A percentile compares a stretch with the other conserved stretches of the same genome.
Evolutionary conservation across 2,888 invertebrate genomes (phyloP).

Genomic region (Spialia ferax): DNA sequence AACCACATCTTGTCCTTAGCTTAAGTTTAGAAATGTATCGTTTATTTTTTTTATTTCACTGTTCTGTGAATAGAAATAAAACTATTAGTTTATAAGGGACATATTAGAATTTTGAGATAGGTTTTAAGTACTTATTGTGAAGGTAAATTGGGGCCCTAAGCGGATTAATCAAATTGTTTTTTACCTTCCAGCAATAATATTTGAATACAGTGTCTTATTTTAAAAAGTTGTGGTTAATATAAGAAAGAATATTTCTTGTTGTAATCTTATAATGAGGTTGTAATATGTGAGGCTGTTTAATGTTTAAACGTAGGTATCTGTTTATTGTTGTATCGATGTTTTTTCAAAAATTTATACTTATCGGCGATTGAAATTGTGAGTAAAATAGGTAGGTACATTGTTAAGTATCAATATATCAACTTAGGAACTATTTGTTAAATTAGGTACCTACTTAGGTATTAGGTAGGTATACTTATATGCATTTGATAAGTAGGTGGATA

Average conservation of each 20-base stretch:
- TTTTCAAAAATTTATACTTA: constrained; percentile 7
- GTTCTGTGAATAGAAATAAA: not conserved
- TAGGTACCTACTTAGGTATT: no score
- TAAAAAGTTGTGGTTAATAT: constrained; percentile 72
- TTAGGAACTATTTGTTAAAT: no score
- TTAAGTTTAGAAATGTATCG: not conserved
- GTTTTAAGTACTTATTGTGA: constrained; percentile 43
- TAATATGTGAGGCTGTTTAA: constrained; percentile 72
- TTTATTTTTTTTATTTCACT: not conserved
- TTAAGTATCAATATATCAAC: not conserved
- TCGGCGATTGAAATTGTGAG: no score
- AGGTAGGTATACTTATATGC: no score
- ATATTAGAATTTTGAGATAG: not conserved
- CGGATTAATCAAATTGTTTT: constrained; percentile 2
- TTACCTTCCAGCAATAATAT: constrained; percentile 63
- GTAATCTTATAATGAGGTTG: constrained; percentile 67
- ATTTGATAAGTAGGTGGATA: no score
- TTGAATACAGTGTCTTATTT: constrained; percentile 73
- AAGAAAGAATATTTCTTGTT: constrained; percentile 60
- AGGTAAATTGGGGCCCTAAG: constrained; percentile 28
- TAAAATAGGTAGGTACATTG: no score
- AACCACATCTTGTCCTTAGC: constrained; percentile 21
- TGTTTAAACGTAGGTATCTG: constrained; percentile 52
- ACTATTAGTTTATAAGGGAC: not conserved
- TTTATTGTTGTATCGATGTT: constrained; percentile 14